A percentile compares a stretch with the other conserved stretches of the same genome.
Conservation (phyloP, 2,797 vertebrate genomes). For the Carcharodon carcharias region DNA sequence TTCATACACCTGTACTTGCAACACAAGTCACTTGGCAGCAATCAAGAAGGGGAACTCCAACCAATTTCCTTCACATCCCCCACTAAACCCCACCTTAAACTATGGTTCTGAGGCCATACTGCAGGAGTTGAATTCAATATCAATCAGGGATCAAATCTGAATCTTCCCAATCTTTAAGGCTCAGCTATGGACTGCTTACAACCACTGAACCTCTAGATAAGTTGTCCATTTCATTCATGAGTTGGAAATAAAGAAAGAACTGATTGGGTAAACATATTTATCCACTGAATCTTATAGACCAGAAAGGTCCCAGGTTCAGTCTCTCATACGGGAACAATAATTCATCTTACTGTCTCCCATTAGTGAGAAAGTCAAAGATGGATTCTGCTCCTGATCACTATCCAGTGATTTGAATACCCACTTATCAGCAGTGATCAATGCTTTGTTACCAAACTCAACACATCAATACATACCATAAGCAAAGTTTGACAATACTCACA, state of each 20-base stretch:
- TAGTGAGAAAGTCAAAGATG: background rate
- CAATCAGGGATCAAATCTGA: background rate
- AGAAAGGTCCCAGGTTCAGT: background rate
- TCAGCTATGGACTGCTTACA: background rate
- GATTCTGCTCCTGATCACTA: background rate
- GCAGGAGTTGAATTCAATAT: background rate
- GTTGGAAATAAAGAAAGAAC: background rate
- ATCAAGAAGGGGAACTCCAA: background rate
- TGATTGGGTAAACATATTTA: background rate
- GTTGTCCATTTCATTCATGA: background rate
- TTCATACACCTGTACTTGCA: background rate
- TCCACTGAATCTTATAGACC: background rate
- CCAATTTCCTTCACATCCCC: background rate
- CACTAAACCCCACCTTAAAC: no score
- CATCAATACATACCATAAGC: background rate
- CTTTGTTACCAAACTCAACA: background rate
- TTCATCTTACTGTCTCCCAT: background rate
- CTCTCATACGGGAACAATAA: background rate
- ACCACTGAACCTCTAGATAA: background rate
- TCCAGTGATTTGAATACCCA: background rate
- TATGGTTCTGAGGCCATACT: background rate
- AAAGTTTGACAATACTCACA: slow-evolving; percentile 60
- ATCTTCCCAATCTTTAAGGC: background rate
- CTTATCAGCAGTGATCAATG: background rate
- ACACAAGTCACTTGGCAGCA: background rate